phyloP scores from a whole-genome alignment of 2,888 invertebrate genomes.

The Cinara cedri region DNA sequence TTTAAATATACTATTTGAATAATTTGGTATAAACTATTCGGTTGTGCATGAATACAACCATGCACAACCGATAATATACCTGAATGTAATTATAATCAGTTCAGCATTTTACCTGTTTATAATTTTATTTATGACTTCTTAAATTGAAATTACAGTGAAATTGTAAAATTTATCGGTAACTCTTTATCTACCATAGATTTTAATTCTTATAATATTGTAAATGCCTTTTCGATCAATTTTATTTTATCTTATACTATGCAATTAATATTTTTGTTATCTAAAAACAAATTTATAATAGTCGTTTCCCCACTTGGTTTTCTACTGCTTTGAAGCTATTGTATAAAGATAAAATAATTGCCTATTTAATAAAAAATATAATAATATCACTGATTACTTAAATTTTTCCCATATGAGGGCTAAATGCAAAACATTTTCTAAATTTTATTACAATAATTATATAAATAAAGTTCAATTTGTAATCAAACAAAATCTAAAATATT shows the following conservation, averaged over 20 bases:
- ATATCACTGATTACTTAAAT: background rate
- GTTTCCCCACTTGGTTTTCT: background rate
- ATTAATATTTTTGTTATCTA: background rate
- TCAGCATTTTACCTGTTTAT: background rate
- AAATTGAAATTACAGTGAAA: background rate
- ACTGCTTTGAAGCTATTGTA: background rate
- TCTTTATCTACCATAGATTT: background rate
- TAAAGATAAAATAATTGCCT: too few relatives aligned
- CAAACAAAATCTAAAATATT: too few relatives aligned
- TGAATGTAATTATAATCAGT: background rate
- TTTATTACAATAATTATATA: constrained; percentile 16
- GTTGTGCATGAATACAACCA: too few relatives aligned
- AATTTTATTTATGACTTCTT: too few relatives aligned
- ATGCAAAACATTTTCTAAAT: background rate
- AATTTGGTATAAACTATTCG: too few relatives aligned
- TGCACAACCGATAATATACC: too few relatives aligned
- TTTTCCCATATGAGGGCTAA: constrained; percentile 7
- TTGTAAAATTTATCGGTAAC: background rate
- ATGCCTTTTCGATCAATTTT: background rate
- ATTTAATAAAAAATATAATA: constrained; percentile 9
- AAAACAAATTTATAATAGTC: background rate
- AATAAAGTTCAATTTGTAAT: too few relatives aligned
- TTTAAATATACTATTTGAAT: too few relatives aligned
- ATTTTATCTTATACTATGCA: too few relatives aligned
- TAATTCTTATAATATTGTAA: background rate